phyloP scores from a whole-genome alignment of 2,888 invertebrate species.

The Quadroppia sp. region DNA sequence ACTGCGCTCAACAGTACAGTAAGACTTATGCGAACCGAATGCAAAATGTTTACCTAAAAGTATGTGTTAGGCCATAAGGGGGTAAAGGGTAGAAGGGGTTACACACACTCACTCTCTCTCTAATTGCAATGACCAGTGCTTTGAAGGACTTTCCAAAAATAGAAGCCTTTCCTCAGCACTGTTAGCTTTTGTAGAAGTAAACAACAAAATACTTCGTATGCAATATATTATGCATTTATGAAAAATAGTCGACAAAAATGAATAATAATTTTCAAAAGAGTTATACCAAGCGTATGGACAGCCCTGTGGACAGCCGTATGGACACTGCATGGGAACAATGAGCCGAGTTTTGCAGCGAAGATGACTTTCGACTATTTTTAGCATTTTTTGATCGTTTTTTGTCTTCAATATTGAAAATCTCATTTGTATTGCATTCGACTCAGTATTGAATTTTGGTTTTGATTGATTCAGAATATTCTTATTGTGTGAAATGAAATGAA shows the following conservation, averaged over 20 bases:
- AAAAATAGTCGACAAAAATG: not conserved
- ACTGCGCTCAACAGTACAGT: not conserved
- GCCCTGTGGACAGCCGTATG: not conserved
- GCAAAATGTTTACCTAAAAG: slow-evolving; percentile 30
- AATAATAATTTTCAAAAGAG: slow-evolving; percentile 13
- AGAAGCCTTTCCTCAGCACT: not conserved
- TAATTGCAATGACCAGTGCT: slow-evolving; percentile 25
- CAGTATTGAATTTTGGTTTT: too few species aligned
- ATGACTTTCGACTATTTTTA: too few species aligned
- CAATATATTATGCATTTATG: slow-evolving; percentile 22
- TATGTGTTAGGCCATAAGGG: slow-evolving; percentile 19
- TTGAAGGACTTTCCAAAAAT: slow-evolving; percentile 16
- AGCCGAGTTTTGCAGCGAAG: too few species aligned
- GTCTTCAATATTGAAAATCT: too few species aligned
- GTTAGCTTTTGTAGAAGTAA: slow-evolving; percentile 2
- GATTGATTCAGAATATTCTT: too few species aligned
- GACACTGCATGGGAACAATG: not conserved
- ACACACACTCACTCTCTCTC: not conserved
- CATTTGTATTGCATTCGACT: too few species aligned
- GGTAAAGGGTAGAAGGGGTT: slow-evolving; percentile 18
- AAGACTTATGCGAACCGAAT: slow-evolving; percentile 31
- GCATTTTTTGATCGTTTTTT: too few species aligned
- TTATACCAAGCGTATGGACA: not conserved
- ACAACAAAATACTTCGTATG: slow-evolving; percentile 14
- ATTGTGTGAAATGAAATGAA: too few species aligned